Percentiles rank a stretch among this genome's conserved stretches.
phyloP scores from a whole-genome alignment of 2,797 vertebrate species.

The Vespertilio murinus region DNA sequence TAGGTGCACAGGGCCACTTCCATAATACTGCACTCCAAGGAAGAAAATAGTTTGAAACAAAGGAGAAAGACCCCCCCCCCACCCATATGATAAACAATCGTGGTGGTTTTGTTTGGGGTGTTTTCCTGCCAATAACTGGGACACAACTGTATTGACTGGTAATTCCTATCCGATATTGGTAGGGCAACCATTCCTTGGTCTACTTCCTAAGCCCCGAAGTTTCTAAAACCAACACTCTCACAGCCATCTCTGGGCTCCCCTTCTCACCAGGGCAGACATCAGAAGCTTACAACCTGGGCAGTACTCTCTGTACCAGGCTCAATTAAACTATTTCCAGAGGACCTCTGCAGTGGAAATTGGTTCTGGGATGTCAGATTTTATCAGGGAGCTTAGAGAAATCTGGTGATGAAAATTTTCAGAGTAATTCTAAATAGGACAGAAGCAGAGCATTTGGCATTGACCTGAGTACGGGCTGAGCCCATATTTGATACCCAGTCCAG shows the following conservation, averaged over 20 bases:
- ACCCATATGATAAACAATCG: not conserved
- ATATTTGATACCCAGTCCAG: slow-evolving; percentile 70
- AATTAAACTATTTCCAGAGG: slow-evolving; percentile 30
- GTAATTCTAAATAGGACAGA: slow-evolving; percentile 70
- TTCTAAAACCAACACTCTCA: not conserved
- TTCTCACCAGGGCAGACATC: not conserved
- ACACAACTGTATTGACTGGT: not conserved
- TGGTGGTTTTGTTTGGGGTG: not conserved
- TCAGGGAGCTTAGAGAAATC: slow-evolving; percentile 52
- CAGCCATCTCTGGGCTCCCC: not conserved
- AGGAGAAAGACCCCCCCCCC: not conserved
- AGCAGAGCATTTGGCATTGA: slow-evolving; percentile 46
- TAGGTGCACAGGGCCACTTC: not conserved
- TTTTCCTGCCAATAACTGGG: not conserved
- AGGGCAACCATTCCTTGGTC: not conserved
- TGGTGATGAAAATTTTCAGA: slow-evolving; percentile 56
- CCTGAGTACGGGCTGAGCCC: slow-evolving; percentile 49
- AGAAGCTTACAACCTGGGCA: not conserved
- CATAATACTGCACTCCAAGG: not conserved
- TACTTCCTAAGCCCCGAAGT: not conserved
- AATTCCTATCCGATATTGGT: not conserved
- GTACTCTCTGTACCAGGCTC: not conserved
- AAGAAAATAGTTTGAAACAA: not conserved
- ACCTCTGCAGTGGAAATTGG: not conserved
- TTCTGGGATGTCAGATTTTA: slow-evolving; percentile 46